phyloP scores from a whole-genome alignment of 2,797 vertebrate species.

The Pangasius macronema region DNA sequence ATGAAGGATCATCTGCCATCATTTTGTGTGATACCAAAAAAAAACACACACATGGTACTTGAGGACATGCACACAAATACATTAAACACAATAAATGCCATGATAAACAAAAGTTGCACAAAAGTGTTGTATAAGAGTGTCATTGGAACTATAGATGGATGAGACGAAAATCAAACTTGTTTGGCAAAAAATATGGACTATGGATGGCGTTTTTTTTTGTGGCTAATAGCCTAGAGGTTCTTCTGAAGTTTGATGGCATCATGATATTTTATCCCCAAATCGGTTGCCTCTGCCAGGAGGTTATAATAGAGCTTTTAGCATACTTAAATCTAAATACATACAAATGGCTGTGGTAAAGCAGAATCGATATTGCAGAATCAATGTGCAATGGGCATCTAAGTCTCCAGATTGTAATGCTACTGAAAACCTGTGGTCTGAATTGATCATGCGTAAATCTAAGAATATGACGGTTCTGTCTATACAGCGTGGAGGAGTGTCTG shows the following conservation, averaged over 20 bases:
- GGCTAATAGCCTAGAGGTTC: not conserved
- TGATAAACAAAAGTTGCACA: not conserved
- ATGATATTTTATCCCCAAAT: not conserved
- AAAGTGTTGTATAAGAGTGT: not conserved
- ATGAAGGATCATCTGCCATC: not conserved
- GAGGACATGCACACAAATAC: too few relatives aligned
- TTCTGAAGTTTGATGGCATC: not conserved
- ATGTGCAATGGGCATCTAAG: not conserved
- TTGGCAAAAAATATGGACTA: not conserved
- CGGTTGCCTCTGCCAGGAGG: not conserved
- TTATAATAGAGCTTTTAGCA: not conserved
- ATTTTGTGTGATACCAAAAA: not conserved
- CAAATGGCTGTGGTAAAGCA: not conserved
- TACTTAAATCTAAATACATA: not conserved
- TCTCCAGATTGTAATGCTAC: not conserved
- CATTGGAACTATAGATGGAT: not conserved
- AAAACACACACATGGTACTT: not conserved
- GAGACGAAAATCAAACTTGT: not conserved
- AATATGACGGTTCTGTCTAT: not conserved
- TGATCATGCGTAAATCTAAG: not conserved
- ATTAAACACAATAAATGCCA: not conserved
- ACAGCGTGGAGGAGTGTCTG: not conserved
- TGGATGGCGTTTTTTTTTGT: not conserved
- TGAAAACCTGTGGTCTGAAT: not conserved
- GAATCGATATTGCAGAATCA: not conserved